Evolutionary conservation across 2,888 invertebrate genomes (phyloP).

Genomic region (Isoperla grammatica): DNA sequence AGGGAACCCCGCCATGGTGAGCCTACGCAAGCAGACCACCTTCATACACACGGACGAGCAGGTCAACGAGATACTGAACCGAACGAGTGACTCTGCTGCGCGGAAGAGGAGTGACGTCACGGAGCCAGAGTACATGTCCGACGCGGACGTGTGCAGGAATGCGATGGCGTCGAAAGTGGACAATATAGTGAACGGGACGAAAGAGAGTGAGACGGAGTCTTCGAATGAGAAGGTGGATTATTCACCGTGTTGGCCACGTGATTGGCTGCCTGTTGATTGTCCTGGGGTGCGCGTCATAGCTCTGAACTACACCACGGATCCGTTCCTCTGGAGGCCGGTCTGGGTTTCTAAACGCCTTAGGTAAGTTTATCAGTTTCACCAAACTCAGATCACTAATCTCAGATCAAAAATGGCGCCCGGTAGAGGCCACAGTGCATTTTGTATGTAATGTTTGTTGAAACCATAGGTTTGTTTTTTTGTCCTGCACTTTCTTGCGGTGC

Average conservation of each 20-base stretch:
- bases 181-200: conserved; percentile 29
- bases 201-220: conserved; percentile 48
- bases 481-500: too few relatives aligned
- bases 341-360: conserved; percentile 64
- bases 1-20: neutral
- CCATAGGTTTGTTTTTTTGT: too few relatives aligned
- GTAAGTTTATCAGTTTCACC: conserved; percentile 43
- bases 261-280: conserved; percentile 77
- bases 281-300: conserved; percentile 72
- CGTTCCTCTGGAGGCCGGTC: conserved; percentile 67
- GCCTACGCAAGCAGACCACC: neutral
- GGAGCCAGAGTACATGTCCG: neutral
- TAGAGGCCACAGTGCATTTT: too few relatives aligned
- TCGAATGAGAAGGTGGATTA: neutral
- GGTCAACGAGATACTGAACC: neutral
- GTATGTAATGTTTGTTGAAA: too few relatives aligned
- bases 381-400: too few relatives aligned
- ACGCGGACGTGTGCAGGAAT: conserved; percentile 4
- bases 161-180: conserved; percentile 12
- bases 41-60: conserved; percentile 1
- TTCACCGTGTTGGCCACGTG: conserved; percentile 70
- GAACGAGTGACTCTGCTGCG: neutral
- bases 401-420: too few relatives aligned
- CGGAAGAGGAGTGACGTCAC: too few relatives aligned
- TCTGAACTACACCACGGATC: conserved; percentile 75